Base-by-base conservation (phyloP, 1,140 invertebrate genomes). In the Ridgeia piscesae region DNA sequence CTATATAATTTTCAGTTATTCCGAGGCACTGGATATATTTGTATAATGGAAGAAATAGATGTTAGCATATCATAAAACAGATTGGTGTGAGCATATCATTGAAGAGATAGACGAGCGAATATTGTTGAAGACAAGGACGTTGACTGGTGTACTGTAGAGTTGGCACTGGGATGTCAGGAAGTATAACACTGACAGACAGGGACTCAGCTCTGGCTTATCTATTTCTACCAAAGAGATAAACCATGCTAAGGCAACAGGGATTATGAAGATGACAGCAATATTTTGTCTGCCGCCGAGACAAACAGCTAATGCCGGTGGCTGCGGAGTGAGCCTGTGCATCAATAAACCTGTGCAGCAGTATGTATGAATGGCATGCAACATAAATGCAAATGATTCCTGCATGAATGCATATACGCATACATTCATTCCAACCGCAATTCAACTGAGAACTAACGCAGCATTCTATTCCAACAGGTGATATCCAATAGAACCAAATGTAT, bases 331-430 rank as follows among this genome's bases (percentile, higher is more conserved):
- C 27, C 8, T 27, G 11, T 77, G 27, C 58, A 6, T 77, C 58
- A 77, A 77, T 77, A 77, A 77, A 77, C 11, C 27, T 17, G 58
- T 31, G 58, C 58, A 77, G 11, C 58, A 77, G 27, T 77, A 77
- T 21, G 17, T 31, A 21, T 4, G 2, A 77, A 77, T 21, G 27
- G 27, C 27, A 31, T 77, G 58, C 58, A 77, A 77, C 58, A 77
- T 77, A 77, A 77, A 77, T 77, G 58, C 58, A 77, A 77, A 77
- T 77, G 58, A 77, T 77, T 77, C 27, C 58, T 77, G 58, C 58
- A 77, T 77, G 58, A 77, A 77, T 77, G 58, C 58, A 77, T 77
- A 77, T 4, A 8, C 27, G 58, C 58, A 77, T 77, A 77, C 58
- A 77, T 77, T 77, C 17, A 2, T 31, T 21, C 27, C 27, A 31